Conservation (phyloP, 2,888 invertebrate species). For the Anoplius nigerrimus region DNA sequence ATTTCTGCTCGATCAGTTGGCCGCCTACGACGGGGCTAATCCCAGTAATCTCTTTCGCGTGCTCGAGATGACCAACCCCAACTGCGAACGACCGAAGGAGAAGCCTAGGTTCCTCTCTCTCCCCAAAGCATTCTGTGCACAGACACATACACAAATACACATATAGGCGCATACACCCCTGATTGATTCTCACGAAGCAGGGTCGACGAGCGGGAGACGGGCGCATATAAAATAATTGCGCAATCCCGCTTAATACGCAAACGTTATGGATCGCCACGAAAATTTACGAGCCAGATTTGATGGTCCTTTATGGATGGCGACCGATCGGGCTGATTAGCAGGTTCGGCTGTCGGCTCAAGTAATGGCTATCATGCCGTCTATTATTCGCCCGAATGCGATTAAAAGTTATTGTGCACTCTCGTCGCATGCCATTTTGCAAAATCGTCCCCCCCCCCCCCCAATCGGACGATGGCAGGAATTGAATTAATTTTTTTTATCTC, state of each 20-base stretch:
- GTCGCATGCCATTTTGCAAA: neutral
- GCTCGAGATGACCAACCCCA: constrained; percentile 24
- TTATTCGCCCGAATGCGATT: neutral
- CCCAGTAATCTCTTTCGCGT: constrained; percentile 48
- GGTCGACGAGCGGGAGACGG: constrained; percentile 12
- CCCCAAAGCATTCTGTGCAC: neutral
- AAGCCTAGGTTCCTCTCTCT: neutral
- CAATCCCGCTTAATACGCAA: constrained; percentile 27
- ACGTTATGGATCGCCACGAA: constrained; percentile 29
- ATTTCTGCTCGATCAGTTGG: constrained; percentile 36
- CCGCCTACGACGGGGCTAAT: constrained; percentile 41
- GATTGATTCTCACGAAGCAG: constrained; percentile 47
- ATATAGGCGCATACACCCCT: too few relatives aligned
- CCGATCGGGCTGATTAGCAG: too few relatives aligned
- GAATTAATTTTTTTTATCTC: neutral
- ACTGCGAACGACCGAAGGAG: constrained; percentile 1
- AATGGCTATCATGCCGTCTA: too few relatives aligned
- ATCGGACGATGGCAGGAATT: neutral
- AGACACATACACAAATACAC: too few relatives aligned
- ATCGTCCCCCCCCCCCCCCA: neutral
- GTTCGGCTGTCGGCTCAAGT: too few relatives aligned
- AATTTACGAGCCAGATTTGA: constrained; percentile 16
- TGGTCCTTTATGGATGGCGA: too few relatives aligned
- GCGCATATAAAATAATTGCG: constrained; percentile 51
- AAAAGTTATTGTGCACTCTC: neutral